Evolutionary conservation across 1,140 invertebrate species (phyloP), one percentile per base, ranked within the genome.

Genomic region (Cotesia glomerata): DNA sequence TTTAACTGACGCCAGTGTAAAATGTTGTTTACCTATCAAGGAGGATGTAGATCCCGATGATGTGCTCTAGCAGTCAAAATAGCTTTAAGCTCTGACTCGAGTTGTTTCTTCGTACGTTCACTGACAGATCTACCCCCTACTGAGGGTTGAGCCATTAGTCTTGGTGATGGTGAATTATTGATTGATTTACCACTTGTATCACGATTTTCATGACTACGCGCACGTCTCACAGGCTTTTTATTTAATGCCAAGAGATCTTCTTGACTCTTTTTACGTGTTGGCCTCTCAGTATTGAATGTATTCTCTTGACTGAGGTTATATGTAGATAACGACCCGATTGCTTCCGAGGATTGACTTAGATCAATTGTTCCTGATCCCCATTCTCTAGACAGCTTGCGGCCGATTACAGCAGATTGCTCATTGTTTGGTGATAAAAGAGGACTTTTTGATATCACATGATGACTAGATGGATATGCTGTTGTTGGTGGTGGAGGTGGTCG

Each of bases 51-150:
- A 61, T 87, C 85, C 49, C 85, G 84, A 63, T 87, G 86, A 70
- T 87, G 86, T n/a, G 84, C 85, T 62, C 86, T 81, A 64, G 86
- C 86, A 52, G 82, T 87, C 72, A 87, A 76, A 64, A 87, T 86
- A 5, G 85, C 86, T 75, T 87, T 87, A 16, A 87, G 74, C 66
- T 87, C 86, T 5, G 86, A 87, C 56, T 87, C 85, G 45, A 87
- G 79, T 66, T 87, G 85, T 70, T 86, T 86, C 77, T 86, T 86
- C 18, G 84, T 86, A 78, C 84, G 74, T 71, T 86, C 84, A 76
- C 82, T 86, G 35, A 86, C 79, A 45, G 81, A 84, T 76, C 76
- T 77, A 32, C 82, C 83, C 2, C 84, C 84, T n/a, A 87, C 80
- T 3, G 84, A 82, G 1, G 84, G 85, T 58, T 85, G 84, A 5